Evolutionary conservation across 1,140 invertebrate genomes (phyloP).

Genomic region (Bombus pyrosoma): DNA sequence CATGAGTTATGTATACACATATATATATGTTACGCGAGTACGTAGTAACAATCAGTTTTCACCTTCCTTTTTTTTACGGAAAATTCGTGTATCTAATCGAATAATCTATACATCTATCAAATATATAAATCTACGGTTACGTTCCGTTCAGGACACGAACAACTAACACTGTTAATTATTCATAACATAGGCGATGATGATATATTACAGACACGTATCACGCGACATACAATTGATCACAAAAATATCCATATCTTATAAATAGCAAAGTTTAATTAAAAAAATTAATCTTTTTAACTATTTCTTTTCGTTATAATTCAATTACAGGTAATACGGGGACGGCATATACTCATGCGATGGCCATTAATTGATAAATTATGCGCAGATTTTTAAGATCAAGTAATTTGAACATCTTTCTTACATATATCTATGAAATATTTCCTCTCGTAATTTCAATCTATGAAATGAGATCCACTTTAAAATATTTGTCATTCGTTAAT

Average conservation of each 20-base stretch:
- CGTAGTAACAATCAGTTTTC: constrained; percentile 13
- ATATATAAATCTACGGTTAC: constrained; percentile 6
- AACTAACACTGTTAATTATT: constrained; percentile 24
- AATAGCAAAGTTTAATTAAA: not conserved
- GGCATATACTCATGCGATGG: not conserved
- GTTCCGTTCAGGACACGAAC: not conserved
- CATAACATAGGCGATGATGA: constrained; percentile 12
- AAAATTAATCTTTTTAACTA: not conserved
- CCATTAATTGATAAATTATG: not conserved
- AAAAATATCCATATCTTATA: not conserved
- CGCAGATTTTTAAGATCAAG: not conserved
- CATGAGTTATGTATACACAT: not conserved
- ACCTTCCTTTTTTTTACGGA: not conserved
- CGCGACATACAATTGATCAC: not conserved
- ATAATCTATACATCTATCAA: not conserved
- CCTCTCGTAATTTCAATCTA: not conserved
- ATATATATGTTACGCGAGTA: not conserved
- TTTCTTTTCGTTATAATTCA: not conserved
- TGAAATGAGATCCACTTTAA: not conserved
- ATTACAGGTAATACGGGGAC: not conserved
- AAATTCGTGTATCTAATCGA: not conserved
- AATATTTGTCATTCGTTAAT: not conserved
- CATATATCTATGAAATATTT: not conserved
- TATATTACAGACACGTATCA: not conserved
- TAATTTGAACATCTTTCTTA: not conserved